Conservation (phyloP, 53 echinoderm and acorn worm species). For the Astropecten irregularis region DNA sequence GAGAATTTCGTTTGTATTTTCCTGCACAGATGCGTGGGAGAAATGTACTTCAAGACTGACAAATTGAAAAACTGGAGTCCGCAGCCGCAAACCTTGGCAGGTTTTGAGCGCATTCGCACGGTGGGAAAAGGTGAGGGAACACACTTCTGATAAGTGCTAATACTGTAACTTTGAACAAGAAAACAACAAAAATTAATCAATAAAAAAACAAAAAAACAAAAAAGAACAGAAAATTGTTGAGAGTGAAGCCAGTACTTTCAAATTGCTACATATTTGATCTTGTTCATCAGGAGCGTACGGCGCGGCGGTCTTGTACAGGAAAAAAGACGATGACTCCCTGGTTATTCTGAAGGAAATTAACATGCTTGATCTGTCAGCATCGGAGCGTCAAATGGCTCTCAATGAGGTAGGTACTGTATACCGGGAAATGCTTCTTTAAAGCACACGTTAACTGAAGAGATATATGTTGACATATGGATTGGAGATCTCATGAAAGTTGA, state of each 20-base stretch:
- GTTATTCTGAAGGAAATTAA: slow-evolving; percentile 99
- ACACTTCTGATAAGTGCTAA: too few species aligned
- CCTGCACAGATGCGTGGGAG: slow-evolving; percentile 76
- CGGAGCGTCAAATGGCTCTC: slow-evolving; percentile 97
- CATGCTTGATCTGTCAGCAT: slow-evolving; percentile 97
- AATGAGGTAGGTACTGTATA: slow-evolving; percentile 83
- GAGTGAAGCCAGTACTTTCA: too few species aligned
- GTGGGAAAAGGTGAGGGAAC: slow-evolving; percentile 83
- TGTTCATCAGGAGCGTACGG: slow-evolving; percentile 99
- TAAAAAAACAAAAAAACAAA: too few species aligned
- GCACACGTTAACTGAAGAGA: too few species aligned
- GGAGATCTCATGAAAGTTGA: too few species aligned
- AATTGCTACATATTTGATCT: too few species aligned
- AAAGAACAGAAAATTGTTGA: too few species aligned
- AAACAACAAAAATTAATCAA: too few species aligned
- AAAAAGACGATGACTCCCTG: slow-evolving; percentile 97
- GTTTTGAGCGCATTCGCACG: slow-evolving; percentile 98
- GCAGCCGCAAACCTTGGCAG: slow-evolving; percentile 89
- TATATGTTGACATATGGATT: too few species aligned
- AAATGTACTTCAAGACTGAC: slow-evolving; percentile 88
- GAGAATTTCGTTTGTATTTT: too few species aligned
- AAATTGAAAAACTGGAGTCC: slow-evolving; percentile 96
- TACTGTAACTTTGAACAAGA: background rate
- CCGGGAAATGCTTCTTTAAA: too few species aligned
- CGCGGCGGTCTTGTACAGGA: slow-evolving; percentile 96